Percentiles rank a stretch among this genome's conserved stretches.
These are phyloP conservation scores for Tadarida brasiliensis DNA, from an alignment of 2,797 vertebrate species.

Conservation along the genomic window DNA sequence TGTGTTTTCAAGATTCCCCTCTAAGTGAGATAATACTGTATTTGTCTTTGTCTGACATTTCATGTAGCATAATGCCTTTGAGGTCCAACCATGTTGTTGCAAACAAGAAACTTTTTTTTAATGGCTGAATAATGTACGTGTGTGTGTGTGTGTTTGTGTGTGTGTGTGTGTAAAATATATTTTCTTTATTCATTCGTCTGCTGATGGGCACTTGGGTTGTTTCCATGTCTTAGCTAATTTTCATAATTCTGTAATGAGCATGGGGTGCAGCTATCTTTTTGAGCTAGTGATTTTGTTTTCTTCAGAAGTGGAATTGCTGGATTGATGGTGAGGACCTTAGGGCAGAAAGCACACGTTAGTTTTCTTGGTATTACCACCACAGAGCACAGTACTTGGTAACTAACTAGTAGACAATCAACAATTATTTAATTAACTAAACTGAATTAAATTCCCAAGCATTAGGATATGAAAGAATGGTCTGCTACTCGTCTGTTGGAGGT, in stretches of 20 bases:
- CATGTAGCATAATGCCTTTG: background rate
- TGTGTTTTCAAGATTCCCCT: background rate
- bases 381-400: background rate
- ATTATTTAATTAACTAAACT: background rate
- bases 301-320: background rate
- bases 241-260: background rate
- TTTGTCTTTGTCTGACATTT: constrained; percentile 1
- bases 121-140: background rate
- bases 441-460: background rate
- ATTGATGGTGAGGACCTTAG: background rate
- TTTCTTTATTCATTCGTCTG: background rate
- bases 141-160: no score
- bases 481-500: background rate
- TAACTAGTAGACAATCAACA: background rate
- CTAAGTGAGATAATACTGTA: background rate
- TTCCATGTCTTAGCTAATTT: background rate
- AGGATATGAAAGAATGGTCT: background rate
- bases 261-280: background rate
- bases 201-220: background rate
- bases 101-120: background rate
- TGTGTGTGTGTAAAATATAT: no score
- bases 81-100: background rate
- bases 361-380: background rate
- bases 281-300: background rate
- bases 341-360: background rate